Percentiles rank a stretch among this genome's conserved stretches.
These are phyloP conservation scores for Phymanthus crucifer DNA, from an alignment of 92 coral and sea anemone genomes.

Conservation along the genomic window DNA sequence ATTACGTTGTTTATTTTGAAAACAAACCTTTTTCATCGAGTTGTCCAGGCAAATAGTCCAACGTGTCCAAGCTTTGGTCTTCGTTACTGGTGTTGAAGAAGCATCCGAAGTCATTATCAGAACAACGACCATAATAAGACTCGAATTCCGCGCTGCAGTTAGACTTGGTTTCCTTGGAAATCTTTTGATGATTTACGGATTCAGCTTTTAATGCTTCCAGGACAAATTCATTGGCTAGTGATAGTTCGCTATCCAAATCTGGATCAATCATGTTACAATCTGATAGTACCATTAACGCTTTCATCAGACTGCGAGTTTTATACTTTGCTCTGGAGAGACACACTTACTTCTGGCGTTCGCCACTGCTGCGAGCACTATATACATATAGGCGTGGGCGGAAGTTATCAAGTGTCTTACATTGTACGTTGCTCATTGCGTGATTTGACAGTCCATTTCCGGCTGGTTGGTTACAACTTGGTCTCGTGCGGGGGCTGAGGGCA, in stretches of 20 bases:
- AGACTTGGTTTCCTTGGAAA: neutral
- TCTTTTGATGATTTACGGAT: neutral
- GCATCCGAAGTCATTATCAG: neutral
- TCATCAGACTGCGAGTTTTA: neutral
- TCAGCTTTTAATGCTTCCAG: neutral
- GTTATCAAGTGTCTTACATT: slow-evolving; percentile 10
- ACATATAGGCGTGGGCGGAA: slow-evolving; percentile 3
- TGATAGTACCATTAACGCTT: neutral
- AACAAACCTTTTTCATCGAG: slow-evolving; percentile 1
- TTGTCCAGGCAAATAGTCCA: neutral
- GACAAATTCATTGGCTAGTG: slow-evolving; percentile 2
- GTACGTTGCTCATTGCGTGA: slow-evolving; percentile 4
- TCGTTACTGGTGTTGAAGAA: neutral
- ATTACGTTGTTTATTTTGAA: neutral
- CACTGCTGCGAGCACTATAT: neutral
- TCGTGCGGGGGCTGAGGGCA: slow-evolving; percentile 14
- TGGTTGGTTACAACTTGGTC: slow-evolving; percentile 5
- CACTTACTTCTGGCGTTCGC: neutral
- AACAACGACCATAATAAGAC: neutral
- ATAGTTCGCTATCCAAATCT: neutral
- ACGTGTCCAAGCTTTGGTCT: neutral
- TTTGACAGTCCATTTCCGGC: slow-evolving; percentile 3
- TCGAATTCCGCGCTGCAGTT: neutral
- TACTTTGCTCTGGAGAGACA: neutral
- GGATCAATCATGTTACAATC: neutral